Conservation (phyloP, 1,140 invertebrate genomes). For the Ips typographus region DNA sequence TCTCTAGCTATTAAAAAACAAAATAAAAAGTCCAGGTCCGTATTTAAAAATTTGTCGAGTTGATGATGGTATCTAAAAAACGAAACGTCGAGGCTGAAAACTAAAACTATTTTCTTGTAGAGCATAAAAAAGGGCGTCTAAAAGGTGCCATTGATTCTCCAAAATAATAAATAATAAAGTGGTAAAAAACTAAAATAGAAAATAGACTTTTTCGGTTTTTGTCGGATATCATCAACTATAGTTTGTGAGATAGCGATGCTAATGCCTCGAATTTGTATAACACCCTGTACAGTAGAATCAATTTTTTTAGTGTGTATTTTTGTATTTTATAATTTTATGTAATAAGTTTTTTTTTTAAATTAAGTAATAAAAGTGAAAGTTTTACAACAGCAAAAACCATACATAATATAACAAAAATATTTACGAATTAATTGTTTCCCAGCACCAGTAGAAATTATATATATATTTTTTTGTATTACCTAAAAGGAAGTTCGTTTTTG, state of each 20-base stretch:
- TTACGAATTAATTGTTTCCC: constrained; percentile 43
- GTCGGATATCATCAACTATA: not conserved
- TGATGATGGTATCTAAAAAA: no score
- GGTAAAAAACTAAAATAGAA: no score
- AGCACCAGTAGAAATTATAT: constrained; percentile 47
- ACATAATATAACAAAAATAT: constrained; percentile 42
- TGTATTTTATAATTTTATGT: constrained; percentile 41
- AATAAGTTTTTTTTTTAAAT: constrained; percentile 35
- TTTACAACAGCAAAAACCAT: constrained; percentile 23
- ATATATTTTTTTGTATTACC: constrained; percentile 48
- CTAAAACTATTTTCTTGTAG: no score
- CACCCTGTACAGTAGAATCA: not conserved
- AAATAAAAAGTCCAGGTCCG: no score
- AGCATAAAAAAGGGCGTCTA: no score
- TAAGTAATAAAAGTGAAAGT: constrained; percentile 44
- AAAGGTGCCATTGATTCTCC: no score
- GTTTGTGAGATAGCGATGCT: not conserved
- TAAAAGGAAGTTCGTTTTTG: not conserved
- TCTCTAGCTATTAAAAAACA: no score
- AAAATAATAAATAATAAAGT: no score
- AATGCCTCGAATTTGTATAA: not conserved
- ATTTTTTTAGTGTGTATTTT: constrained; percentile 34
- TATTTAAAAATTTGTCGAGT: no score
- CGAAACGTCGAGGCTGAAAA: no score
- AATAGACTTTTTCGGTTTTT: no score